Percentiles rank a stretch among this genome's conserved stretches.
Conservation (phyloP, 1,140 invertebrate genomes). For the Zaprionus gabonicus region DNA sequence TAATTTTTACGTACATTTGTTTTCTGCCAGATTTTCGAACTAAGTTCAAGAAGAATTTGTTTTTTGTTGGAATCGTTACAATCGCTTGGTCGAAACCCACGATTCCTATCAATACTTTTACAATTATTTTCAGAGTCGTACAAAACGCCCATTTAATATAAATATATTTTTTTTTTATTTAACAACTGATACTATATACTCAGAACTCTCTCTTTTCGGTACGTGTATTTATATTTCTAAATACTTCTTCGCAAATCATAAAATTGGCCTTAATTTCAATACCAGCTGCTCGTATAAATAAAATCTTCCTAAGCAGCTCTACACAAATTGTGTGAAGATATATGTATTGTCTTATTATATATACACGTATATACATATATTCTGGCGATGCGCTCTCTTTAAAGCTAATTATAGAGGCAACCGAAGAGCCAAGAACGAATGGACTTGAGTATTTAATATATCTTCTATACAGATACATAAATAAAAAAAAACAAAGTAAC, state of each 20-base stretch:
- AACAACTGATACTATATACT: neutral
- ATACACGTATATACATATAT: neutral
- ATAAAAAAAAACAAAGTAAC: neutral
- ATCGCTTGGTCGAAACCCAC: constrained; percentile 94
- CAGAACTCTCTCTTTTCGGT: neutral
- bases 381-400: constrained; percentile 13
- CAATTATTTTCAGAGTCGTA: constrained; percentile 43
- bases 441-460: neutral
- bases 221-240: neutral
- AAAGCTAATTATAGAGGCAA: constrained; percentile 44
- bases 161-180: constrained; percentile 14
- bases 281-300: constrained; percentile 14
- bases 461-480: neutral
- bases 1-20: neutral
- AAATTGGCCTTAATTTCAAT: constrained; percentile 26
- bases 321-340: constrained; percentile 14
- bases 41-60: constrained; percentile 91
- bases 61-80: constrained; percentile 91
- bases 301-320: constrained; percentile 4
- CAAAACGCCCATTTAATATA: constrained; percentile 5
- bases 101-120: constrained; percentile 83
- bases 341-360: constrained; percentile 6
- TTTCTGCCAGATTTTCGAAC: constrained; percentile 84
- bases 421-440: constrained; percentile 10
- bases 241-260: constrained; percentile 7